Base-by-base conservation (phyloP, 2,888 invertebrate genomes). In the Trachelus stipa region DNA sequence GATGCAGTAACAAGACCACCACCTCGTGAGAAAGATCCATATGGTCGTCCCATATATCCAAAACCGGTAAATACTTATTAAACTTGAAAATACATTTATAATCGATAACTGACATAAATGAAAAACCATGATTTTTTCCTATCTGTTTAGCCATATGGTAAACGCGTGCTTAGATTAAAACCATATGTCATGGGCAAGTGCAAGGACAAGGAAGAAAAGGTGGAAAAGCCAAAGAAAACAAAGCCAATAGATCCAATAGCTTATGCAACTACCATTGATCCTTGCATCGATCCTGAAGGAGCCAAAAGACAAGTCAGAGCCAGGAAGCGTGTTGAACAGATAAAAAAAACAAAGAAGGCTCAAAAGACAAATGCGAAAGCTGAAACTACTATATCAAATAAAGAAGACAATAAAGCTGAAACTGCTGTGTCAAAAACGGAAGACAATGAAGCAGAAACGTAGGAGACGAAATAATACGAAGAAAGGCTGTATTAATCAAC, bases 231-330 rank as follows among this genome's bases (percentile, higher is more conserved):
- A 79, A 77, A 1, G 68, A 31, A 34, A 33, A n/a, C 40, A 77
- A 73, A 31, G 30, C 74, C 80, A 4, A 85, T 87, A 33, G 83
- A 87, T 82, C 81, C 82, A 2, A 86, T 89, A 15, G 85, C 79
- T 68, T 85, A 80, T 23, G 82, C 83, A n/a, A 79, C 80, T 0
- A 88, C 85, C 68, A 82, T 86, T 23, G 89, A 89, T 81, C 89
- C 89, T 1, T 83, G 83, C 34, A 80, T 87, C 11, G 85, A 85
- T 81, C 87, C 87, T 0, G 68, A 75, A 0, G 74, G 84, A 12
- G 86, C 89, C 6, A 81, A 73, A 15, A 83, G 76, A 73, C 89
- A 89, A 76, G 77, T 77, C 3, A 78, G 76, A 6, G 87, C 86
- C n/a, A 83, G 88, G 33, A 84, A 75, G 68, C 56, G 3, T 68